Conservation (phyloP, 2,113 vertebrate genomes). For the Todiramphus saurophagus region DNA sequence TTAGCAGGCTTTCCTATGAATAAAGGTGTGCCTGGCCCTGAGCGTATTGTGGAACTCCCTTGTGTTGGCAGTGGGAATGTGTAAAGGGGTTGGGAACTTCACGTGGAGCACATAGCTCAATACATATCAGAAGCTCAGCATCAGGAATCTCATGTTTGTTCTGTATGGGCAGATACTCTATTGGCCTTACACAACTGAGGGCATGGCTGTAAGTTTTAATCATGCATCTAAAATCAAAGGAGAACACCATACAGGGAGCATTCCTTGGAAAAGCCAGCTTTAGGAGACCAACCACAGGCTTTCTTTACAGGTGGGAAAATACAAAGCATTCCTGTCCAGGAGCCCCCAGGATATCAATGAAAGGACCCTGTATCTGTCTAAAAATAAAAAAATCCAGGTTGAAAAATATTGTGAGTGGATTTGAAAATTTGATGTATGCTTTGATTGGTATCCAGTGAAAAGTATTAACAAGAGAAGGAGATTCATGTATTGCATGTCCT, state of each 20-base stretch:
- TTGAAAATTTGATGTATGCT: not conserved
- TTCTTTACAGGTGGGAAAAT: not conserved
- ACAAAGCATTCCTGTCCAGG: not conserved
- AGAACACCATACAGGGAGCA: not conserved
- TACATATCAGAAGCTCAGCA: not conserved
- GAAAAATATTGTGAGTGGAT: not conserved
- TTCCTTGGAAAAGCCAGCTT: not conserved
- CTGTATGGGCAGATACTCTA: not conserved
- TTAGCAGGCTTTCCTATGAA: slow-evolving; percentile 28
- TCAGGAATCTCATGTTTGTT: slow-evolving; percentile 24
- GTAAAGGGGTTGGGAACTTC: slow-evolving; percentile 32
- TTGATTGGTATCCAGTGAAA: not conserved
- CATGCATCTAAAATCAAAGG: not conserved
- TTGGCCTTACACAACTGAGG: slow-evolving; percentile 15
- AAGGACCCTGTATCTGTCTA: not conserved
- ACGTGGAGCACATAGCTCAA: not conserved
- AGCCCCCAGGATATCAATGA: not conserved
- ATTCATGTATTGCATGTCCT: not conserved
- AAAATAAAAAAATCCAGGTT: not conserved
- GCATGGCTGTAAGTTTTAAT: slow-evolving; percentile 30
- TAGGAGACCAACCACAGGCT: not conserved
- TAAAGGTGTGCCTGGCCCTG: slow-evolving; percentile 41
- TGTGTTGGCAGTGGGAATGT: slow-evolving; percentile 6
- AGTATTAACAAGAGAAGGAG: not conserved
- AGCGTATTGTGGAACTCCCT: slow-evolving; percentile 66